phyloP scores from a whole-genome alignment of 2,888 invertebrate species.

The Ferrisia virgata region DNA sequence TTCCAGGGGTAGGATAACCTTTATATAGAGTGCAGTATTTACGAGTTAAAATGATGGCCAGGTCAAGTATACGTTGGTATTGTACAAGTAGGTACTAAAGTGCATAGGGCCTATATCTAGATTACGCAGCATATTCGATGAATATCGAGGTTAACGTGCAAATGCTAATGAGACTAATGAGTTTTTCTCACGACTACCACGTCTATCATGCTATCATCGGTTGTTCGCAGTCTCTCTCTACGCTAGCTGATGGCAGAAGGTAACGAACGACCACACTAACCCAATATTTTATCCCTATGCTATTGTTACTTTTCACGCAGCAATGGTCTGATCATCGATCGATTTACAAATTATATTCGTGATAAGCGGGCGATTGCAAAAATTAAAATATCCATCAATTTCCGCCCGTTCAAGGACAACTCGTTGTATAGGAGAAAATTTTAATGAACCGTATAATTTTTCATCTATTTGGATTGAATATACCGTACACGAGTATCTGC shows the following conservation, averaged over 20 bases:
- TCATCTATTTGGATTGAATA: neutral
- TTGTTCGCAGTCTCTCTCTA: no score
- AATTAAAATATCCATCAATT: neutral
- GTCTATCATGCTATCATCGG: neutral
- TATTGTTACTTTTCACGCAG: neutral
- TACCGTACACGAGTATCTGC: no score
- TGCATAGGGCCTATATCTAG: neutral
- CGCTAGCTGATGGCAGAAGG: no score
- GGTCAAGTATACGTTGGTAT: neutral
- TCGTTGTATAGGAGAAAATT: neutral
- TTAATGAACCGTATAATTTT: neutral
- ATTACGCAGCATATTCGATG: neutral
- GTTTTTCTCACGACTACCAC: constrained; percentile 9
- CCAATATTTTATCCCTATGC: neutral
- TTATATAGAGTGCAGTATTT: neutral
- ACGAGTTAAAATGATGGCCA: neutral
- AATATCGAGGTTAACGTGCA: constrained; percentile 14
- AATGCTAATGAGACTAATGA: constrained; percentile 17
- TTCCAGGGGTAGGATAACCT: neutral
- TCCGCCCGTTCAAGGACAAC: neutral
- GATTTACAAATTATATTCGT: neutral
- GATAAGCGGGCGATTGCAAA: neutral
- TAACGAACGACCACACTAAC: constrained; percentile 11
- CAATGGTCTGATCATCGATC: neutral
- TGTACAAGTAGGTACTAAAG: neutral